phyloP scores from a whole-genome alignment of 2,888 invertebrate genomes.

The Drosophila atripex region DNA sequence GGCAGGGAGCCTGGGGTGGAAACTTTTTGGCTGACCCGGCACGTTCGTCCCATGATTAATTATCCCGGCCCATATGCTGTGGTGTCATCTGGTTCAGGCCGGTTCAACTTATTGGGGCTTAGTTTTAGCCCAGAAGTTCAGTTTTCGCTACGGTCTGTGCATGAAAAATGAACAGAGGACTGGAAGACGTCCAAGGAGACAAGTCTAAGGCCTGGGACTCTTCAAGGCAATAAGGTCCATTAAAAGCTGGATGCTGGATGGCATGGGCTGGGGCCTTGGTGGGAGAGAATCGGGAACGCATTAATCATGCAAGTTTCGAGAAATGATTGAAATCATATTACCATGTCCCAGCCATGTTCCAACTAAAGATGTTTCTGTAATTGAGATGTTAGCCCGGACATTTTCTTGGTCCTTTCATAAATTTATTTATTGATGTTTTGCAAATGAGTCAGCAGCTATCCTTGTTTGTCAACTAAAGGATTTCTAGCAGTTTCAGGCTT shows the following conservation, averaged over 20 bases:
- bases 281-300: slow-evolving; percentile 39
- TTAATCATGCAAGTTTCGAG: slow-evolving; percentile 69
- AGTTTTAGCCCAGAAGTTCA: slow-evolving; percentile 40
- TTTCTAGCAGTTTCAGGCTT: not conserved
- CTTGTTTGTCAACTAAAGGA: not conserved
- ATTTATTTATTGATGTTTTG: slow-evolving; percentile 28
- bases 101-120: slow-evolving; percentile 57
- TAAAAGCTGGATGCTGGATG: slow-evolving; percentile 14
- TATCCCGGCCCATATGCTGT: slow-evolving; percentile 71
- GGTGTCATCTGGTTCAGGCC: slow-evolving; percentile 56
- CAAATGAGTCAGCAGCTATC: slow-evolving; percentile 2
- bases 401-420: slow-evolving; percentile 20
- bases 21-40: slow-evolving; percentile 52
- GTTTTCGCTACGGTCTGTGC: slow-evolving; percentile 28
- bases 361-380: slow-evolving; percentile 27
- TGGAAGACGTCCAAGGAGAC: slow-evolving; percentile 18
- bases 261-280: not conserved
- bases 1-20: slow-evolving; percentile 11
- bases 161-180: slow-evolving; percentile 65
- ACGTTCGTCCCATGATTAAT: slow-evolving; percentile 71
- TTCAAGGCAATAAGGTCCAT: slow-evolving; percentile 59
- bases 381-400: slow-evolving; percentile 34
- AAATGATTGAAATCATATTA: slow-evolving; percentile 69
- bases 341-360: slow-evolving; percentile 27
- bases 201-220: slow-evolving; percentile 13